Percentiles rank a stretch among this genome's conserved stretches.
Evolutionary conservation across 1,140 invertebrate species (phyloP).

Genomic region (Nasonia giraulti): DNA sequence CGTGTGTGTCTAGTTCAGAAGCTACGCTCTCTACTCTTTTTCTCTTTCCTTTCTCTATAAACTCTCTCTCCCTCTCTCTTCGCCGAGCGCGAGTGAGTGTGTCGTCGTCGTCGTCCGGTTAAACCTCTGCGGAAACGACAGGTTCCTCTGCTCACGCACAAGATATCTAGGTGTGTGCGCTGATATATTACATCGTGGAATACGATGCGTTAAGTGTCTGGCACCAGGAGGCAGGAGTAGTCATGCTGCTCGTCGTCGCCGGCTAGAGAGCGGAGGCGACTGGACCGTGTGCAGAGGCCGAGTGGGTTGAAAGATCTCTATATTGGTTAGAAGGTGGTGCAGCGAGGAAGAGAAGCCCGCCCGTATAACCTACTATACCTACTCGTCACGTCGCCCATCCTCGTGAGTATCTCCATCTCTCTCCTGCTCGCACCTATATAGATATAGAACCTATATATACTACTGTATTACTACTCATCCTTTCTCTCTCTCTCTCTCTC

Average conservation of each 20-base stretch:
- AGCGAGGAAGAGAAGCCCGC: background rate
- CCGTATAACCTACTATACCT: background rate
- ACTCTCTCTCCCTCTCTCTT: background rate
- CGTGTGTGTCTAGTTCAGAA: background rate
- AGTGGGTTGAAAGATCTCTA: background rate
- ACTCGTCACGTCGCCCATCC: background rate
- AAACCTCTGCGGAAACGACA: no score
- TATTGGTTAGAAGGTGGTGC: background rate
- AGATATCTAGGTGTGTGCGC: background rate
- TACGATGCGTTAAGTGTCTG: background rate
- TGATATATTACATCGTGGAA: background rate
- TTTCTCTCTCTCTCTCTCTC: background rate
- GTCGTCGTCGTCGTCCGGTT: background rate
- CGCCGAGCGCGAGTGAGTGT: background rate
- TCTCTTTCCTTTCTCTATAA: background rate
- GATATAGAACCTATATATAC: background rate
- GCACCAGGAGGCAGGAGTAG: conserved; percentile 38
- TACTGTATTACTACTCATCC: background rate
- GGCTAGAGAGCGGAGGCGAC: conserved; percentile 25
- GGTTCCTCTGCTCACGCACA: background rate
- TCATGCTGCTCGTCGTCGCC: conserved; percentile 45
- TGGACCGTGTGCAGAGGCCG: background rate
- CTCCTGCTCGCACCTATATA: background rate
- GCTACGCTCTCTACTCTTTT: background rate
- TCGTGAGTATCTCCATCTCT: background rate